phyloP scores from a whole-genome alignment of 2,797 vertebrate species.

The Ceryle rudis region DNA sequence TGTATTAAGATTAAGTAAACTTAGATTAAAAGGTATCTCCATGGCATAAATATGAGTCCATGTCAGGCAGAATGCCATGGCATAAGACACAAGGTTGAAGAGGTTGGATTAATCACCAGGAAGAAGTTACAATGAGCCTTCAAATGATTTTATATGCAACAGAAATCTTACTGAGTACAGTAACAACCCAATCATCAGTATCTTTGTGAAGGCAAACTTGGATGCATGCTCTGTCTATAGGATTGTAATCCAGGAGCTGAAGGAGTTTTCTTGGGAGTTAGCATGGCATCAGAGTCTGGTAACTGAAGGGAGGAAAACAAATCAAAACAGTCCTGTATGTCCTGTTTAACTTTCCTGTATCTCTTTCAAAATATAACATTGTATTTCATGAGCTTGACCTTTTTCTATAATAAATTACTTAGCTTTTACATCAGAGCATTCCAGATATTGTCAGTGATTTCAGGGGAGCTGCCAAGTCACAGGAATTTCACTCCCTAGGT shows the following conservation, averaged over 20 bases:
- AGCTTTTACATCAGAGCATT: neutral
- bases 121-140: neutral
- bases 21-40: neutral
- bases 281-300: neutral
- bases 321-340: neutral
- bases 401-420: neutral
- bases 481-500: neutral
- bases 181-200: neutral
- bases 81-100: neutral
- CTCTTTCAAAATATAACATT: neutral
- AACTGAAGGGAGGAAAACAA: neutral
- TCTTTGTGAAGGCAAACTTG: neutral
- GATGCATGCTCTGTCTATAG: neutral
- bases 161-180: neutral
- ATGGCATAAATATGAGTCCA: neutral
- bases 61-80: neutral
- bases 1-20: neutral
- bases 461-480: neutral
- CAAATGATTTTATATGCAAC: neutral
- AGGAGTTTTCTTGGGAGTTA: neutral
- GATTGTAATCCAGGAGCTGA: neutral
- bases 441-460: neutral
- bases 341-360: neutral
- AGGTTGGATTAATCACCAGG: neutral
- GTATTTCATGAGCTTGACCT: neutral